Base-by-base conservation (phyloP, 2,797 vertebrate species). In the Tolypeutes matacus region DNA sequence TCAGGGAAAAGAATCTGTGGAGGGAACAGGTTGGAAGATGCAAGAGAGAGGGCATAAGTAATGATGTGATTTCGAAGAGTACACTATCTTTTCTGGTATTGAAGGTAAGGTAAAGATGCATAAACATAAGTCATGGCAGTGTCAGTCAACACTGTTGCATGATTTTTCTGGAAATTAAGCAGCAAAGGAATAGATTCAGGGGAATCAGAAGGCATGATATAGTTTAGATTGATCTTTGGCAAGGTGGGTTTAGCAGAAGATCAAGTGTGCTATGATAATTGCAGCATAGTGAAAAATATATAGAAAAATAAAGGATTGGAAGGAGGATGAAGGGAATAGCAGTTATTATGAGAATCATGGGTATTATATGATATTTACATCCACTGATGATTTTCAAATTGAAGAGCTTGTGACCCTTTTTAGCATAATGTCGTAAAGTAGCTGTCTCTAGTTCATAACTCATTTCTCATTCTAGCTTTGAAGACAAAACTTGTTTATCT, bases 81-180 rank as follows among this genome's bases (percentile, higher is more conserved):
- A 81, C 21, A 87, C 42, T 83, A 49, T n/a, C 58, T 84, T 64
- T 91, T n/a, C 36, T 88, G 15, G 77, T 82, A 17, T 36, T 88
- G 58, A 36, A 65, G 42, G n/a, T 39, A 81, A 58, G 6, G 42
- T 65, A 14, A 73, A 80, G 25, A 42, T 36, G 3, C 58, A 15
- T 67, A 81, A 77, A 85, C 14, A 23, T 31, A 60, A 31, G 70
- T 93, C 23, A 77, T 65, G 46, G 31, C 64, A 29, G 13, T 87
- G 27, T 70, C 31, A 93, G 36, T 92, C 34, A 77, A 89, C 17
- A 58, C 62, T 56, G 46, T 9, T 82, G 53, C 1, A 17, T 67
- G 53, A 18, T 56, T 86, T 80, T 87, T 80, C 65, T 46, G 70
- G 51, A 73, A 93, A 67, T 64, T n/a, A 18, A 72, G 25, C 10